Evolutionary conservation across 2,113 vertebrate species (phyloP), one percentile per base, ranked within the genome.

Genomic region (Puntigrus tetrazona): DNA sequence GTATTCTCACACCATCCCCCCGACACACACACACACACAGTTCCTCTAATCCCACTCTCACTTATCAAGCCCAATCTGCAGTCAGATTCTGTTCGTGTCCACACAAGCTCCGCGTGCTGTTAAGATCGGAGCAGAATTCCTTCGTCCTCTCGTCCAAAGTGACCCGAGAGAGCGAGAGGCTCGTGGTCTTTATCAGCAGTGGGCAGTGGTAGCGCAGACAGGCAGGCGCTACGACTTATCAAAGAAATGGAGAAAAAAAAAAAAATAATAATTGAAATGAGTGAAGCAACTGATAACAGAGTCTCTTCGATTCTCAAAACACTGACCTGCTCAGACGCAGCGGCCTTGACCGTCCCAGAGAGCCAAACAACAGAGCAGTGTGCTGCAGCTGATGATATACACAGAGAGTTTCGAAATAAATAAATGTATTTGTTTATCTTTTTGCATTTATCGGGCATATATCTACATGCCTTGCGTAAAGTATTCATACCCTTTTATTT

Each of bases 211-310:
- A 86, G 84, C 79, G 50, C 88, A 93, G 94, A 94, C 94, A 93
- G 84, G 75, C 86, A 90, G 94, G 93, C 92, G 92, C 93, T 93
- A 87, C 65, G 81, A 89, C 89, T 93, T 94, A 95, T 95, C 94
- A 90, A 81, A 74, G 84, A 80, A 74, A 61, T 86, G 85, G 14
- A 52, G 43, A 70, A 89, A 94, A 93, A 45, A 22, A 77, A 20
- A 20, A 50, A 20, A 34, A 93, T 93, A 90, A 90, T 86, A 90
- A 93, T 91, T 92, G 88, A 94, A 93, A 94, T 89, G 27, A 94
- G 92, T 94, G 90, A 92, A 86, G 61, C 79, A 57, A 89, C 63
- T 75, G 87, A 88, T 88, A 86, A 88, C 85, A 13, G 7, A 57
- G 87, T 88, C 87, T 88, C 87, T 86, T 79, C 78, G 18, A 81